Evolutionary conservation across 1,140 invertebrate genomes (phyloP).

Genomic region (Eupristina koningsbergeri): DNA sequence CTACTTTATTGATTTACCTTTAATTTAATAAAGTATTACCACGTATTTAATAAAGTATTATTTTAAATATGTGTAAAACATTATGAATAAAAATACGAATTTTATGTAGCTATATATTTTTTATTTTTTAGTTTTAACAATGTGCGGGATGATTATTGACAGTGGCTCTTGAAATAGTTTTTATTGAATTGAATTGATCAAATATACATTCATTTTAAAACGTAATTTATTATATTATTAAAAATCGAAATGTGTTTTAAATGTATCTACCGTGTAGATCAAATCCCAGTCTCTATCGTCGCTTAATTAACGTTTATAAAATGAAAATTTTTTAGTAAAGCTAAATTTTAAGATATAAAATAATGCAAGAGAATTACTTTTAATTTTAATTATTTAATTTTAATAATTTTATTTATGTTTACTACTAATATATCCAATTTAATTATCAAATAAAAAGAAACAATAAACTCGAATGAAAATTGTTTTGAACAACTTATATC

Average conservation of each 20-base stretch:
- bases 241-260: neutral
- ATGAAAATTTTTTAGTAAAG: no score
- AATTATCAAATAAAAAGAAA: no score
- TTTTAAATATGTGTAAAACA: neutral
- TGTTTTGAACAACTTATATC: neutral
- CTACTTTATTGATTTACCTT: neutral
- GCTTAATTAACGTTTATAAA: no score
- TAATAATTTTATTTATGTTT: no score
- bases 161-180: neutral
- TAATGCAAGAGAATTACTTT: no score
- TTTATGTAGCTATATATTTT: neutral
- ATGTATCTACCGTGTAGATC: neutral
- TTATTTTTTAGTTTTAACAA: neutral
- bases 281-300: no score
- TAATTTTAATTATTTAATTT: no score
- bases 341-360: no score
- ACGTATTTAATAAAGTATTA: neutral
- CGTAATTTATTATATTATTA: neutral
- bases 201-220: neutral
- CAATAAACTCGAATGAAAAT: neutral
- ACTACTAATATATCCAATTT: no score
- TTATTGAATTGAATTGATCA: neutral
- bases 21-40: no score
- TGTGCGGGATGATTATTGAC: neutral
- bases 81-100: neutral